Conservation (phyloP, 2,797 vertebrate species). For the Neosalanx taihuensis region DNA sequence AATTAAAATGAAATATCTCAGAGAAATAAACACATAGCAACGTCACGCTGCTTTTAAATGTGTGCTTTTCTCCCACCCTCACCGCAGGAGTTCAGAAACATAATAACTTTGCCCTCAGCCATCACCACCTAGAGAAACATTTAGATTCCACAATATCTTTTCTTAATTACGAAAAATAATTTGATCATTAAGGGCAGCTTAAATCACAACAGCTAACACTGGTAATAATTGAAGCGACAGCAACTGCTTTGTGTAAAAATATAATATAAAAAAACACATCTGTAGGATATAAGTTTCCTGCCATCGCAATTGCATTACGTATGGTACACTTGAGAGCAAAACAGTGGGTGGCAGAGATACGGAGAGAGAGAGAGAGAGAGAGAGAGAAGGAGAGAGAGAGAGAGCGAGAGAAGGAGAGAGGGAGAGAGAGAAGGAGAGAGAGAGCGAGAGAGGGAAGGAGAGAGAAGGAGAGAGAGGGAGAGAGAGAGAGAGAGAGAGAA, state of each 20-base stretch:
- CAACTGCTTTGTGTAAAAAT: constrained; percentile 41
- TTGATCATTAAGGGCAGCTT: constrained; percentile 71
- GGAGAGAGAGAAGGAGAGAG: constrained; percentile 29
- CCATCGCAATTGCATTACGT: constrained; percentile 37
- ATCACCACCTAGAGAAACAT: constrained; percentile 81
- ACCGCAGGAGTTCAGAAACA: constrained; percentile 79
- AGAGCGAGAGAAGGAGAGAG: constrained; percentile 33
- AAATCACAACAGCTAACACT: constrained; percentile 58
- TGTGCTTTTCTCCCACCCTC: constrained; percentile 71
- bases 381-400: not conserved
- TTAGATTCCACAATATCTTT: constrained; percentile 75
- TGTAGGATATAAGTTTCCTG: constrained; percentile 54
- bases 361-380: constrained; percentile 8
- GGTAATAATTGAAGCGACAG: constrained; percentile 62
- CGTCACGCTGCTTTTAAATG: constrained; percentile 81
- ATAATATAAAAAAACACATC: constrained; percentile 41
- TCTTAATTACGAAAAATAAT: constrained; percentile 79
- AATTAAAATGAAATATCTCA: constrained; percentile 69
- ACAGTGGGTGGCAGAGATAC: constrained; percentile 31
- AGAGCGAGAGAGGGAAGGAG: not conserved
- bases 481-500: not conserved
- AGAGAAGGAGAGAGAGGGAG: not conserved
- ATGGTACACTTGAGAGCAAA: constrained; percentile 49
- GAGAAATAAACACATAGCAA: constrained; percentile 76
- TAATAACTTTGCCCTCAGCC: constrained; percentile 80